Evolutionary conservation across 1,140 invertebrate species (phyloP).

Genomic region (Tetramorium simillimum): DNA sequence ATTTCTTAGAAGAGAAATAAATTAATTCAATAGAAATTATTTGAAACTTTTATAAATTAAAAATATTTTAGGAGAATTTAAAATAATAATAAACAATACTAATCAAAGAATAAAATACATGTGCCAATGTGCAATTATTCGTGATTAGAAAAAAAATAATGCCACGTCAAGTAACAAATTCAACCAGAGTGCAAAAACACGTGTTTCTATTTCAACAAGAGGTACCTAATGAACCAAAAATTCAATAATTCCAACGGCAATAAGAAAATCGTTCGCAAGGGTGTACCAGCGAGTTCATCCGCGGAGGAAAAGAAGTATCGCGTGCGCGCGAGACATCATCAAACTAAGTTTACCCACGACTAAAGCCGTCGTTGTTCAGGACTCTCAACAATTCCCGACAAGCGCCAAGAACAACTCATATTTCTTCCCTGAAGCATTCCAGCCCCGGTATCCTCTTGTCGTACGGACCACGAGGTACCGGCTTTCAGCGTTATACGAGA

Average conservation of each 20-base stretch:
- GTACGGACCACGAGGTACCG: conserved; percentile 63
- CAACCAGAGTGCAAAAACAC: neutral
- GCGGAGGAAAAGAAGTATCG: conserved; percentile 19
- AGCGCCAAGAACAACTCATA: conserved; percentile 55
- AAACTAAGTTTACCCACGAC: conserved; percentile 48
- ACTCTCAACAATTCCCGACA: conserved; percentile 50
- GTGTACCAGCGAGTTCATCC: conserved; percentile 3
- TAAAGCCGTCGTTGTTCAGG: conserved; percentile 47
- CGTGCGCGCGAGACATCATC: conserved; percentile 27
- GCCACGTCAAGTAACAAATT: neutral
- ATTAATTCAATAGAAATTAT: neutral
- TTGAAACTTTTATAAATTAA: neutral
- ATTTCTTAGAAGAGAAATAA: neutral
- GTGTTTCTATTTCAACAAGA: neutral
- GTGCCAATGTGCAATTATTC: neutral
- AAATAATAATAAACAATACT: neutral
- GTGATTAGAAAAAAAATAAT: conserved; percentile 4
- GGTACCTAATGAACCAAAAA: neutral
- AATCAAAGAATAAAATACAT: neutral
- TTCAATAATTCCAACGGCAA: neutral
- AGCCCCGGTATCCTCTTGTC: conserved; percentile 26
- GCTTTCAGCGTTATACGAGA: conserved; percentile 37
- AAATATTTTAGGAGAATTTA: neutral
- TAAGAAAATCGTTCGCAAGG: neutral
- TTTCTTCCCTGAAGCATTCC: conserved; percentile 54